phyloP scores from a whole-genome alignment of 2,113 vertebrate species.

The Alaudala cheleensis region DNA sequence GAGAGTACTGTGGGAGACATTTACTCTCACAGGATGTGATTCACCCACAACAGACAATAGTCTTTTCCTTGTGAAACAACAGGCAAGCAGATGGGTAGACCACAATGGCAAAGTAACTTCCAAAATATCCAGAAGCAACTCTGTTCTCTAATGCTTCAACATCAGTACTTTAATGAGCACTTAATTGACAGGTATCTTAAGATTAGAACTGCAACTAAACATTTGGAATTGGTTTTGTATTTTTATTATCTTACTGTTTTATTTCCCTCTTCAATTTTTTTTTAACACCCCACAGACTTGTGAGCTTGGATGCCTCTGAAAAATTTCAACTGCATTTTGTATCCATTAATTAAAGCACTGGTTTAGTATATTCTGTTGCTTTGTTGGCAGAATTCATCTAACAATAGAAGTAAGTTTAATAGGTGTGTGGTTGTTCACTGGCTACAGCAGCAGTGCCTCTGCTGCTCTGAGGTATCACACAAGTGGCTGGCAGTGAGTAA shows the following conservation, averaged over 20 bases:
- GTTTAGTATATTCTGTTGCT: neutral
- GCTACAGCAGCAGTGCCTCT: constrained; percentile 26
- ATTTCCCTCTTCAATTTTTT: neutral
- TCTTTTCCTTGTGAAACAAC: neutral
- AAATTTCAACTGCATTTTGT: neutral
- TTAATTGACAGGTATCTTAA: neutral
- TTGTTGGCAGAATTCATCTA: neutral
- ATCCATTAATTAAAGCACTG: neutral
- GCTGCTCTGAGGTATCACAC: constrained; percentile 43
- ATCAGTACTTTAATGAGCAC: neutral
- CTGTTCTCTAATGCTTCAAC: neutral
- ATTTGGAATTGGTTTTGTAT: neutral
- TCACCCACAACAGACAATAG: neutral
- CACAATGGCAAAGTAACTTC: neutral
- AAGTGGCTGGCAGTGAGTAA: constrained; percentile 69
- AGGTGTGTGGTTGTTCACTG: neutral
- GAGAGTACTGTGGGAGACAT: neutral
- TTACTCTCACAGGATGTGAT: neutral
- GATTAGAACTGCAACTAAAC: neutral
- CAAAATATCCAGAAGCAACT: neutral
- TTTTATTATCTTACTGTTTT: neutral
- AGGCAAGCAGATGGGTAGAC: neutral
- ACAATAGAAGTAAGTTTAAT: neutral
- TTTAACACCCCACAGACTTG: neutral
- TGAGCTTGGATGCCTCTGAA: neutral